Percentiles rank a stretch among this genome's conserved stretches.
Conservation (phyloP, 2,113 vertebrate species). For the Leptodactylus fuscus region DNA sequence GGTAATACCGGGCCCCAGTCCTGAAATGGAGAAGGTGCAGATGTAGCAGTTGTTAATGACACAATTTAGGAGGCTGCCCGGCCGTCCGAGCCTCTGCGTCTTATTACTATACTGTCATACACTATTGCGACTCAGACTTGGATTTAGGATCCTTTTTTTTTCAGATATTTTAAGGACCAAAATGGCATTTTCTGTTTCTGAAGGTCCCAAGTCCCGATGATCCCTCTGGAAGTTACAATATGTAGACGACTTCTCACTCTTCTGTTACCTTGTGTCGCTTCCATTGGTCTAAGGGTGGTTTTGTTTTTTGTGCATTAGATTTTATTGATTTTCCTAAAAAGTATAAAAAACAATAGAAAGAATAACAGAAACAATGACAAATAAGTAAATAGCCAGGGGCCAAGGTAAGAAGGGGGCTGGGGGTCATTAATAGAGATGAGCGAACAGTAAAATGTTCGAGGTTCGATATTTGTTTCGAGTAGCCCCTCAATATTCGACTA, state of each 20-base stretch:
- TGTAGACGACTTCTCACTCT: neutral
- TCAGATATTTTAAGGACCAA: neutral
- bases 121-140: neutral
- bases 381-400: no score
- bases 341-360: no score
- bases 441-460: no score
- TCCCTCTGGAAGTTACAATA: no score
- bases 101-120: conserved; percentile 11
- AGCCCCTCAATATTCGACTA: no score
- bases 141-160: neutral
- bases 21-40: conserved; percentile 30
- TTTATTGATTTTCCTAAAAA: no score
- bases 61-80: conserved; percentile 33
- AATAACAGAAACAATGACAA: no score
- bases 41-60: conserved; percentile 29
- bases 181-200: neutral
- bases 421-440: no score
- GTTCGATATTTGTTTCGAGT: no score
- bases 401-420: no score
- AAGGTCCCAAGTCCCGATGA: neutral
- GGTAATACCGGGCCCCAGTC: neutral
- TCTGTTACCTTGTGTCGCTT: neutral
- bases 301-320: no score
- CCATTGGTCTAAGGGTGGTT: no score
- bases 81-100: neutral